phyloP scores from a whole-genome alignment of 2,113 vertebrate genomes.

The Origma solitaria region DNA sequence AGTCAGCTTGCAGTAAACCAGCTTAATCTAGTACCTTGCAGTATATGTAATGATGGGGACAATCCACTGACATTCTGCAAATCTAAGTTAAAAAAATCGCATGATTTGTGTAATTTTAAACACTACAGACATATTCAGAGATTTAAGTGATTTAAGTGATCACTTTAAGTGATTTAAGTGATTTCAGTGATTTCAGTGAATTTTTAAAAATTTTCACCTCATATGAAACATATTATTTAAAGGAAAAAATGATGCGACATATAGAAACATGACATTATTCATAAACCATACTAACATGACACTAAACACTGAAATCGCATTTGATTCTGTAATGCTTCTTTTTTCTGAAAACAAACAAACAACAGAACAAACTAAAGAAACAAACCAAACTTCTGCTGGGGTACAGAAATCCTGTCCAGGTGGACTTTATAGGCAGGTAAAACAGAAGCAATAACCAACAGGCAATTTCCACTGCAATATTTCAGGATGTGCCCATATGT shows the following conservation, averaged over 20 bases:
- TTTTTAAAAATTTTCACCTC: not conserved
- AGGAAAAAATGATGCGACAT: not conserved
- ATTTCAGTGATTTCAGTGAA: too few relatives aligned
- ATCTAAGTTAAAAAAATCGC: not conserved
- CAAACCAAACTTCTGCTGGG: not conserved
- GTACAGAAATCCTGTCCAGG: not conserved
- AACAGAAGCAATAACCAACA: not conserved
- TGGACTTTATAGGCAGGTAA: not conserved
- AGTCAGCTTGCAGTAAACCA: not conserved
- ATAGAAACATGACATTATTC: not conserved
- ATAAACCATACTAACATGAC: not conserved
- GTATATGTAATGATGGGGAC: not conserved
- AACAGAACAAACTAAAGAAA: not conserved
- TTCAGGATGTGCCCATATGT: not conserved
- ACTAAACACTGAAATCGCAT: not conserved
- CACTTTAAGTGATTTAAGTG: not conserved
- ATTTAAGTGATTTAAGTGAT: not conserved
- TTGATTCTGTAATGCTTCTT: not conserved
- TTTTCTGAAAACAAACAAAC: not conserved
- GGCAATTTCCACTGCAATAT: not conserved
- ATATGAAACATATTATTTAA: not conserved
- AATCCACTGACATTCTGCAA: not conserved
- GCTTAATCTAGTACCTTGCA: not conserved
- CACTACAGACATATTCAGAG: not conserved
- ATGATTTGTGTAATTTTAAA: not conserved